Base-by-base conservation (phyloP, 2,113 vertebrate genomes). In the Brachypodius melanocephalos region DNA sequence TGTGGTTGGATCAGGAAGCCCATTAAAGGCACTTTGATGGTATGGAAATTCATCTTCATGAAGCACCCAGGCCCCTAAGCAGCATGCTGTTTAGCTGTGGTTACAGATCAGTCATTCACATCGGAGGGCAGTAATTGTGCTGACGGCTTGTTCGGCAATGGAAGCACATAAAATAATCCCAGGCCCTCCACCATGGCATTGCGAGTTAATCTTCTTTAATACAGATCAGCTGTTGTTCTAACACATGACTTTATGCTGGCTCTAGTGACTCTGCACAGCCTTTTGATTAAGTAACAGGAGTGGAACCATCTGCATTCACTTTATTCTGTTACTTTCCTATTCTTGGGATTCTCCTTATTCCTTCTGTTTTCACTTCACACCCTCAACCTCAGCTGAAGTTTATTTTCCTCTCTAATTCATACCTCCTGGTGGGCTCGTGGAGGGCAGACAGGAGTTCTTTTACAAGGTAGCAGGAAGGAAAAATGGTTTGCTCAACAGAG, bases 211-310 rank as follows among this genome's bases (percentile, higher is more conserved):
- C 98, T 98, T 96, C 98, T 96, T 97, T 98, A 98, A 98, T 98
- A 98, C 98, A 98, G 98, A 98, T 98, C 98, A 98, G 98, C 98
- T 98, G 98, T 98, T 98, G 97, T 97, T 98, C 98, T 98, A 97
- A 97, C 97, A 97, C 98, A 97, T 97, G 98, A 98, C 98, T 98
- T 97, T 93, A 79, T 94, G 94, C 97, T 88, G 96, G 97, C 97
- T 97, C 93, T 94, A 94, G 97, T 96, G 96, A 97, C 97, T 98
- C 96, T 83, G 93, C 91, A 96, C 96, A 94, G 98, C 88, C 91
- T 97, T 97, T 97, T 97, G 97, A 98, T 98, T 98, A 98, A 98
- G 97, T 95, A 97, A 93, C 94, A 96, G 94, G 93, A 98, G 96
- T 96, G 81, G 88, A 96, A 94, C 97, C 97, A 96, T 97, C 97